Evolutionary conservation across 2,113 vertebrate species (phyloP).

Genomic region (Gulo gulo): DNA sequence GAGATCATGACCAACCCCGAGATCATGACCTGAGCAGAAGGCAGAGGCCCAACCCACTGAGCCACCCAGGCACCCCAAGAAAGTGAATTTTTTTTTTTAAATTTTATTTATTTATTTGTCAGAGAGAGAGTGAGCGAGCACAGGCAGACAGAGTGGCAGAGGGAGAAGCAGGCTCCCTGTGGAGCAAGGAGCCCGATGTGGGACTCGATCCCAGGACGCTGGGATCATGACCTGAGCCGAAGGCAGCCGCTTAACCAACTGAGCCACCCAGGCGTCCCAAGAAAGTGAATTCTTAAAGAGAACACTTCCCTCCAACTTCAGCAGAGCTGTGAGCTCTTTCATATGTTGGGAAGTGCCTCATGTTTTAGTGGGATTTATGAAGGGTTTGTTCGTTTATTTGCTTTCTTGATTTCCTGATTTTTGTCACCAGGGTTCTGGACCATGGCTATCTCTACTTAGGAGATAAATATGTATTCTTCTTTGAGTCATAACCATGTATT

Average conservation of each 20-base stretch:
- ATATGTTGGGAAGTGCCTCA: neutral
- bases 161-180: too few relatives aligned
- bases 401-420: slow-evolving; percentile 34
- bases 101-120: too few relatives aligned
- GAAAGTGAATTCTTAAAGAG: slow-evolving; percentile 3
- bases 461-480: slow-evolving; percentile 1
- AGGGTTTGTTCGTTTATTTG: neutral
- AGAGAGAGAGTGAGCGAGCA: too few relatives aligned
- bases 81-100: neutral
- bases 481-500: neutral
- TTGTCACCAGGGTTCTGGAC: slow-evolving; percentile 14
- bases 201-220: too few relatives aligned
- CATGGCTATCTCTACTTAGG: neutral
- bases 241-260: too few relatives aligned
- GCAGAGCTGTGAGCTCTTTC: neutral
- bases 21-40: too few relatives aligned
- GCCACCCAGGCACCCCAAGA: neutral
- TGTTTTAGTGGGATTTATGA: slow-evolving; percentile 24
- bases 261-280: neutral
- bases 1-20: too few relatives aligned
- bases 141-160: too few relatives aligned
- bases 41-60: too few relatives aligned
- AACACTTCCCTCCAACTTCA: neutral
- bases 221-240: too few relatives aligned
- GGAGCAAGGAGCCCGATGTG: too few relatives aligned